Evolutionary conservation across 2,888 invertebrate species (phyloP).

Genomic region (Morinoia aosen): DNA sequence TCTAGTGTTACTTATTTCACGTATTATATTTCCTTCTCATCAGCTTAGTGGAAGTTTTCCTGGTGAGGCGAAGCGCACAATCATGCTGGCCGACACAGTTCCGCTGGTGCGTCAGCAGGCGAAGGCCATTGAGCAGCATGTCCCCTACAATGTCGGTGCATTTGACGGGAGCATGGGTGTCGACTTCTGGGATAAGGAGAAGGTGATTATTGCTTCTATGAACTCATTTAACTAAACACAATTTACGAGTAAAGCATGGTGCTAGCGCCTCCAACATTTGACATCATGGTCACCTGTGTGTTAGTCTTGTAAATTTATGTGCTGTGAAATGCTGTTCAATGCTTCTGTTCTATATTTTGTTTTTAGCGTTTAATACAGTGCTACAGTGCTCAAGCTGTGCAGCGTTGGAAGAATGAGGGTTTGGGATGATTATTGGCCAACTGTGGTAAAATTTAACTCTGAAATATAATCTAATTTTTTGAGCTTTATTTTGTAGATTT

Average conservation of each 20-base stretch:
- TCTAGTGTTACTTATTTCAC: no score
- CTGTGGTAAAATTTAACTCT: no score
- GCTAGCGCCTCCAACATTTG: neutral
- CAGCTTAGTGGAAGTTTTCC: constrained; percentile 72
- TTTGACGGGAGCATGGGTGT: constrained; percentile 83
- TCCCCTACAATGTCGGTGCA: constrained; percentile 76
- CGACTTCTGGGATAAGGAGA: constrained; percentile 79
- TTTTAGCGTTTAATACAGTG: no score
- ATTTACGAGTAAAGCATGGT: neutral
- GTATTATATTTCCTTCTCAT: neutral
- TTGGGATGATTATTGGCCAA: no score
- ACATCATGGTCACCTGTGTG: neutral
- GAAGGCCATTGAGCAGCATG: constrained; percentile 75
- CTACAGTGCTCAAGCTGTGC: no score
- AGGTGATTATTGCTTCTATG: constrained; percentile 66
- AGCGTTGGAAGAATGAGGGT: no score
- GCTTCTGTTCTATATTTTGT: no score
- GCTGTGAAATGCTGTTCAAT: no score
- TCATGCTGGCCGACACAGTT: constrained; percentile 86
- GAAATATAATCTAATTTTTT: no score
- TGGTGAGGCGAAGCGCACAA: constrained; percentile 81
- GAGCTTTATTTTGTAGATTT: no score
- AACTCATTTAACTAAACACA: constrained; percentile 67
- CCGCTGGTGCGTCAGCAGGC: constrained; percentile 86
- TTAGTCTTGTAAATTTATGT: neutral